Conservation (phyloP, 2,888 invertebrate genomes). For the Helobdella robusta region DNA sequence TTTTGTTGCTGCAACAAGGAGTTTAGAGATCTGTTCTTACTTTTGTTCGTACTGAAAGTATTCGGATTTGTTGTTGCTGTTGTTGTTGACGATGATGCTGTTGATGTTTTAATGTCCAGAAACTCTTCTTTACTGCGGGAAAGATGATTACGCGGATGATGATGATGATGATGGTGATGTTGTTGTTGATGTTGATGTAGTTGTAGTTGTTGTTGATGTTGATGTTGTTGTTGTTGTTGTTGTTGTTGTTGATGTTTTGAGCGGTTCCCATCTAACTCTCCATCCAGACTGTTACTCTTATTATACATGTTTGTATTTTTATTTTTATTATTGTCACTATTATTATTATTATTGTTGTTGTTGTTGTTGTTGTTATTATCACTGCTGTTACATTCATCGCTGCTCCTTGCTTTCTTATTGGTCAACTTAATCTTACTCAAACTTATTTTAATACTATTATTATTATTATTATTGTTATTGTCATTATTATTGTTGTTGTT, state of each 20-base stretch:
- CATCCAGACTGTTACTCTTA: slow-evolving; percentile 1
- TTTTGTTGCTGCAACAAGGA: too few species aligned
- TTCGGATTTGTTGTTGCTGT: too few species aligned
- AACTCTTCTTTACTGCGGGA: not conserved
- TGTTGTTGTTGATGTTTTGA: not conserved
- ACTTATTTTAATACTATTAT: slow-evolving; percentile 16
- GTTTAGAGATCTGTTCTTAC: too few species aligned
- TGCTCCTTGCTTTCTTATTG: not conserved
- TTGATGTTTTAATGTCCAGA: too few species aligned
- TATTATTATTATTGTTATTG: slow-evolving; percentile 14
- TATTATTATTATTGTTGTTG: slow-evolving; percentile 8
- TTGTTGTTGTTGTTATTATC: not conserved
- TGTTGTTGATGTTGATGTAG: not conserved
- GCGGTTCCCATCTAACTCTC: not conserved
- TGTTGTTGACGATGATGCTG: too few species aligned
- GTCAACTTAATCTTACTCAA: not conserved
- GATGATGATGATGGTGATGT: not conserved
- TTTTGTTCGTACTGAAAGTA: too few species aligned
- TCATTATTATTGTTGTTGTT: slow-evolving; percentile 19
- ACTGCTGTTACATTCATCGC: not conserved
- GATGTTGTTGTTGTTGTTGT: not conserved
- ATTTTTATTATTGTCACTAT: slow-evolving; percentile 5
- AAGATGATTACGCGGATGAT: not conserved
- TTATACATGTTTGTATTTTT: slow-evolving; percentile 5
- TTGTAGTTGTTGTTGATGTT: not conserved